Conservation (phyloP, 2,888 invertebrate genomes). For the Hermodice carunculata region DNA sequence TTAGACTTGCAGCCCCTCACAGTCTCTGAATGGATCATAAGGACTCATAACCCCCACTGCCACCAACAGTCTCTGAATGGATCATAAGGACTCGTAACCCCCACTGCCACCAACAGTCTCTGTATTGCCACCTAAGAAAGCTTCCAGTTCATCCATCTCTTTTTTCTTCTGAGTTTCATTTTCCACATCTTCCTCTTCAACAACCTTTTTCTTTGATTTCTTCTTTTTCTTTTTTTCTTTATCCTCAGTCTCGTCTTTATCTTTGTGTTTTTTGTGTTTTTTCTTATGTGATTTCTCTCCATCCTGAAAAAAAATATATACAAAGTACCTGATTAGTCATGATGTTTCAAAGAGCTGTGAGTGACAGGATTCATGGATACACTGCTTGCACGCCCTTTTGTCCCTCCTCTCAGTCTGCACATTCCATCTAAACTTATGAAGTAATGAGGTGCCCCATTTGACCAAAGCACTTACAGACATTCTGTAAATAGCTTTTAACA, state of each 20-base stretch:
- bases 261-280: conserved; percentile 23
- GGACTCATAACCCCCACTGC: conserved; percentile 21
- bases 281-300: conserved; percentile 12
- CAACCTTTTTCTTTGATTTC: conserved; percentile 6
- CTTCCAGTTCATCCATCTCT: conserved; percentile 35
- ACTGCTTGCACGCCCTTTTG: too few relatives aligned
- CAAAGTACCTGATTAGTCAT: too few relatives aligned
- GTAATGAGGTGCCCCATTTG: not conserved
- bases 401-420: too few relatives aligned
- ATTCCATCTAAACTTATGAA: too few relatives aligned
- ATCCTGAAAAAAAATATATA: conserved; percentile 14
- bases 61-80: too few relatives aligned
- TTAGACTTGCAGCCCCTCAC: too few relatives aligned
- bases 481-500: too few relatives aligned
- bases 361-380: too few relatives aligned
- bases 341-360: too few relatives aligned
- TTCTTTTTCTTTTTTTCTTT: conserved; percentile 19
- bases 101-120: not conserved
- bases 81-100: conserved; percentile 23
- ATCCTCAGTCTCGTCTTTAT: not conserved
- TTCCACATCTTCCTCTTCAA: not conserved
- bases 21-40: too few relatives aligned
- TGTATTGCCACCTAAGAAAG: conserved; percentile 29
- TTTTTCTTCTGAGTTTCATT: not conserved
- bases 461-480: not conserved